phyloP scores from a whole-genome alignment of 2,113 vertebrate genomes.

The Sebastes fasciatus region DNA sequence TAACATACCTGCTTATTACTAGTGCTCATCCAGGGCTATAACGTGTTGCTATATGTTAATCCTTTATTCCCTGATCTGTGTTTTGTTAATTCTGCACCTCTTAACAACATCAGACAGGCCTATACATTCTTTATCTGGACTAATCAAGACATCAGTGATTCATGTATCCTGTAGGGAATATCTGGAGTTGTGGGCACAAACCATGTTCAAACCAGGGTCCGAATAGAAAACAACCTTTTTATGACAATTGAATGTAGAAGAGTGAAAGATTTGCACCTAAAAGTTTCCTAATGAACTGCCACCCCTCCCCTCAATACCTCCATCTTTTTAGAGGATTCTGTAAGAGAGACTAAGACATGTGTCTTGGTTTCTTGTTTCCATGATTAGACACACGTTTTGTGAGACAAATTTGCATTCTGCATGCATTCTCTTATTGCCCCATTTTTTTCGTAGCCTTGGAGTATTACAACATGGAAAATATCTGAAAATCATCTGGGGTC shows the following conservation, averaged over 20 bases:
- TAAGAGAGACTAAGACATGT: slow-evolving; percentile 1
- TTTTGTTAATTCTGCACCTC: slow-evolving; percentile 4
- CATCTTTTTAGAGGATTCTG: neutral
- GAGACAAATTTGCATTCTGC: slow-evolving; percentile 34
- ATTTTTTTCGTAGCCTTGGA: slow-evolving; percentile 59
- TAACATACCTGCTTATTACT: neutral
- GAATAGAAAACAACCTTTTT: slow-evolving; percentile 1
- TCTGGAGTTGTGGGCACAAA: neutral
- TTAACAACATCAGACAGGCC: slow-evolving; percentile 13
- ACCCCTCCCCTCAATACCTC: neutral
- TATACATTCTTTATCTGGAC: slow-evolving; percentile 32
- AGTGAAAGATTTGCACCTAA: neutral
- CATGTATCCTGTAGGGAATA: slow-evolving; percentile 17
- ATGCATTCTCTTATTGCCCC: slow-evolving; percentile 39
- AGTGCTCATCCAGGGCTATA: neutral
- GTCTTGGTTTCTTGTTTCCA: slow-evolving; percentile 24
- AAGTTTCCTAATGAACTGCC: slow-evolving; percentile 51
- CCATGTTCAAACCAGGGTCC: neutral
- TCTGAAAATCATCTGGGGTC: slow-evolving; percentile 77
- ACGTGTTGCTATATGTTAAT: neutral
- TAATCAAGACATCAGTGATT: slow-evolving; percentile 58
- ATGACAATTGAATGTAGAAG: neutral
- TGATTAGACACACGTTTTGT: slow-evolving; percentile 23
- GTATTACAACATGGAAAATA: slow-evolving; percentile 81
- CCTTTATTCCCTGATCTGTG: neutral